Evolutionary conservation across 2,113 vertebrate species (phyloP), one percentile per base, ranked within the genome.

Genomic region (Oncorhynchus masou): DNA sequence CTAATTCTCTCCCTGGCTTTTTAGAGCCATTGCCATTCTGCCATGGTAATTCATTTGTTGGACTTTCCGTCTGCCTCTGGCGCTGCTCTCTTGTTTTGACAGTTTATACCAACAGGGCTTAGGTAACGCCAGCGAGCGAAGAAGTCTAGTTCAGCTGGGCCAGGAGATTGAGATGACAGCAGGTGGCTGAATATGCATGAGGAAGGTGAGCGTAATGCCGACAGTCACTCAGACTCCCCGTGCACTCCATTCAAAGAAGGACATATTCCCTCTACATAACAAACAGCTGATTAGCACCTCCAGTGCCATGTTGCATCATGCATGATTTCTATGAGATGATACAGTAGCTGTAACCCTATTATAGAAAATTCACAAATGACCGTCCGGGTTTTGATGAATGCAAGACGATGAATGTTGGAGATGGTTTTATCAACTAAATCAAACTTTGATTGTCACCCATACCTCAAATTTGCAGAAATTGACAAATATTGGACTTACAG

Each of bases 261-360:
- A 34, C 67, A 68, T 12, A 34, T n/a, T 5, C 29, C 12, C 22
- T 22, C 67, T 20, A 68, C 31, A 39, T 34, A 68, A 39, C 67
- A 68, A 39, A 68, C 31, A 68, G 19, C 31, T 39, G 31, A 68
- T 68, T 34, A 68, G 67, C 31, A 34, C 67, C 34, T 39, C 67
- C 29, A 34, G 15, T 68, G 31, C 20, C 31, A 31, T 68, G 4
- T 20, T 24, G 20, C 68, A 70, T 70, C 20, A 34, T 7, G 19
- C 20, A 15, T 70, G 68, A 70, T 70, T 49, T 22, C 34, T n/a
- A 48, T 11, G 68, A 70, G 39, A 24, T n/a, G 68, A 48, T 22
- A 48, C 68, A 49, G n/a, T 12, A 45, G 34, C 39, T 70, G 31
- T 70, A n/a, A 70, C 68, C 7, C 9, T 24, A 49, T 68, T 29